Conservation (phyloP, 2,888 invertebrate genomes). For the Chouioia cunea region DNA sequence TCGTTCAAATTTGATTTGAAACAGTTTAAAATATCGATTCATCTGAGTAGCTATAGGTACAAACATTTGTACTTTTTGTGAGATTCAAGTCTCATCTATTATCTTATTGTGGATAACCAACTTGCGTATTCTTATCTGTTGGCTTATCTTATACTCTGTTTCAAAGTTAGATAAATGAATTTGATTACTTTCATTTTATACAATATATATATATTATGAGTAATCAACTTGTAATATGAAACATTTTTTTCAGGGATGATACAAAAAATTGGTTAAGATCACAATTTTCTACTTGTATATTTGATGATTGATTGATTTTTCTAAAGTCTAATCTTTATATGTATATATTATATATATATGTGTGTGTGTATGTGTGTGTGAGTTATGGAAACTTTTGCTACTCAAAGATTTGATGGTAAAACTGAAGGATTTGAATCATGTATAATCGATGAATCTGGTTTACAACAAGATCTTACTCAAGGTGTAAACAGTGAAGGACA, state of each 20-base stretch:
- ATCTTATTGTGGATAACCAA: slow-evolving; percentile 33
- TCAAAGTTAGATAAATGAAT: slow-evolving; percentile 39
- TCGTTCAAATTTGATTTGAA: neutral
- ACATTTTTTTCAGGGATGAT: slow-evolving; percentile 22
- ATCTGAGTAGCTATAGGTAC: slow-evolving; percentile 6
- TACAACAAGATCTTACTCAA: slow-evolving; percentile 58
- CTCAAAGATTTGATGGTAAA: slow-evolving; percentile 60
- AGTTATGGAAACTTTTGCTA: slow-evolving; percentile 63
- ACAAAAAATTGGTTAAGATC: neutral
- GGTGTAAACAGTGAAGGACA: slow-evolving; percentile 53
- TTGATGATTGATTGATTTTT: neutral
- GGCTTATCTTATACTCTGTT: slow-evolving; percentile 38
- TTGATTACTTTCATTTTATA: neutral
- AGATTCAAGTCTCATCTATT: slow-evolving; percentile 40
- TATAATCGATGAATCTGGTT: slow-evolving; percentile 57
- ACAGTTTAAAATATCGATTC: slow-evolving; percentile 13
- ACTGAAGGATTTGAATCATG: slow-evolving; percentile 65
- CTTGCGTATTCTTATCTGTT: slow-evolving; percentile 40
- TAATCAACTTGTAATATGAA: slow-evolving; percentile 18
- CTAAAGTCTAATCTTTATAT: slow-evolving; percentile 25
- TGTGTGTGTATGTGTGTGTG: too few species aligned
- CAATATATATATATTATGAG: slow-evolving; percentile 14
- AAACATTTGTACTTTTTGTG: slow-evolving; percentile 34
- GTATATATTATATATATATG: too few species aligned
- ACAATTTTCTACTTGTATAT: slow-evolving; percentile 3